Conservation (phyloP, 1,140 invertebrate genomes). For the Drosophila truncata region DNA sequence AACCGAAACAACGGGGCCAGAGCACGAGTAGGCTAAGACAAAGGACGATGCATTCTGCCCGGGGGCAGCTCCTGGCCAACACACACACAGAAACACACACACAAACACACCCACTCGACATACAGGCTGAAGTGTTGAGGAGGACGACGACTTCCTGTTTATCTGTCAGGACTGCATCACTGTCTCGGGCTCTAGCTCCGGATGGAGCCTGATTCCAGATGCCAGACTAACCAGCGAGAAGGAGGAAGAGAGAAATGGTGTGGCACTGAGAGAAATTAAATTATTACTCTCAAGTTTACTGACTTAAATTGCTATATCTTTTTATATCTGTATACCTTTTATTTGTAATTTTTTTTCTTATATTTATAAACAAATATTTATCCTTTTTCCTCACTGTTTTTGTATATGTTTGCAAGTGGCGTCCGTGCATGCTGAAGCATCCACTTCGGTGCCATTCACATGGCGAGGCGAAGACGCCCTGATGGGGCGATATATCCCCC, state of each 20-base stretch:
- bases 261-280: slow-evolving; percentile 12
- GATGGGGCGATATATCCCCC: slow-evolving; percentile 13
- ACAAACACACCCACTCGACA: slow-evolving; percentile 62
- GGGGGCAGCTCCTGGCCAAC: slow-evolving; percentile 27
- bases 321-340: fast-evolving
- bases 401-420: slow-evolving; percentile 59
- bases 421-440: slow-evolving; percentile 82
- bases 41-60: slow-evolving; percentile 54
- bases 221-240: slow-evolving; percentile 28
- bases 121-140: slow-evolving; percentile 75
- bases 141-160: slow-evolving; percentile 79
- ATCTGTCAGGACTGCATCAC: slow-evolving; percentile 75
- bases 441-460: slow-evolving; percentile 80
- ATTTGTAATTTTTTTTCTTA: background rate
- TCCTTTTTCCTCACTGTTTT: background rate
- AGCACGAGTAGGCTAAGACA: slow-evolving; percentile 49
- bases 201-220: slow-evolving; percentile 40
- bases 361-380: no score
- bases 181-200: slow-evolving; percentile 36
- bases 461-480: slow-evolving; percentile 47
- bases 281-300: no score
- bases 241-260: background rate
- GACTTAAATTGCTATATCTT: background rate
- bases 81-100: slow-evolving; percentile 40
- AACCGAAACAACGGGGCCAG: slow-evolving; percentile 49